These are phyloP conservation scores for Pipa parva DNA, from an alignment of 2,113 vertebrate species.

Conservation along the genomic window DNA sequence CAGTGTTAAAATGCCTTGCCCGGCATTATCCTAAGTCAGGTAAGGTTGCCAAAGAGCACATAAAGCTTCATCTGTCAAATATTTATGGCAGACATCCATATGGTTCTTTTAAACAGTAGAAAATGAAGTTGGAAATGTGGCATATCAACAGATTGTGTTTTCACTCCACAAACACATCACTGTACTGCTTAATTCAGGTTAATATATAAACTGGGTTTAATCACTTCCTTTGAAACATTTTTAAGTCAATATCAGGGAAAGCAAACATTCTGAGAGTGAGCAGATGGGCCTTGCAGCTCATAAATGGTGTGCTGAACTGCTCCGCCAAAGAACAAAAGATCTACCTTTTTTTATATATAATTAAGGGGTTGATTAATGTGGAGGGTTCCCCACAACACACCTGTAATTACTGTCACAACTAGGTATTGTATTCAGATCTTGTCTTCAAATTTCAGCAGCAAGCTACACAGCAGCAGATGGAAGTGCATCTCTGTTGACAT, in stretches of 20 bases:
- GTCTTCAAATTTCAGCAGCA: conserved; percentile 54
- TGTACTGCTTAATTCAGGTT: conserved; percentile 57
- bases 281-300: conserved; percentile 75
- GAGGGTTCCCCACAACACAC: conserved; percentile 62
- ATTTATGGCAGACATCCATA: not conserved
- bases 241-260: conserved; percentile 63
- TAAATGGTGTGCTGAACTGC: conserved; percentile 58
- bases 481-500: conserved; percentile 66
- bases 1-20: too few relatives aligned
- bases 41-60: not conserved
- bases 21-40: too few relatives aligned
- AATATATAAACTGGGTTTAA: conserved; percentile 75
- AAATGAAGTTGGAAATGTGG: conserved; percentile 38
- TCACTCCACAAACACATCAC: conserved; percentile 40
- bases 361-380: conserved; percentile 66
- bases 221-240: conserved; percentile 65
- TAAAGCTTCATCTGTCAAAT: not conserved
- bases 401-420: conserved; percentile 72
- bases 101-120: not conserved
- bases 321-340: conserved; percentile 71
- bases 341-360: conserved; percentile 63
- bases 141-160: conserved; percentile 50
- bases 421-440: conserved; percentile 57
- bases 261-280: conserved; percentile 68
- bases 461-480: conserved; percentile 72